A percentile compares a stretch with the other conserved stretches of the same genome.
phyloP scores from a whole-genome alignment of 2,888 invertebrate genomes.

The Mythimna pallens region DNA sequence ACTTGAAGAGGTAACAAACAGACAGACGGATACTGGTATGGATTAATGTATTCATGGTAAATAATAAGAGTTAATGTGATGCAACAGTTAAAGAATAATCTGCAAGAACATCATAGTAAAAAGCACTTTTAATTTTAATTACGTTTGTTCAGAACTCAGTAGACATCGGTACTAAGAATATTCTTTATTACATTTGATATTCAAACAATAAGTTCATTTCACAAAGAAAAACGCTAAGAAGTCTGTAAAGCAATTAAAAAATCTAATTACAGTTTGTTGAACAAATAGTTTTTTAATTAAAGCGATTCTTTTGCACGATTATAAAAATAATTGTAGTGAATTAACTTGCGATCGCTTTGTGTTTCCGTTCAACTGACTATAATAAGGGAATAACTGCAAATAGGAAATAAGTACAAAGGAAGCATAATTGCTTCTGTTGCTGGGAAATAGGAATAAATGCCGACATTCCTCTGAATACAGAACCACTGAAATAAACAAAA shows the following conservation, averaged over 20 bases:
- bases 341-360: not conserved
- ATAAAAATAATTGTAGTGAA: conserved; percentile 14
- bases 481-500: too few relatives aligned
- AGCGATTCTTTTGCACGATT: not conserved
- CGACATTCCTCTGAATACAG: not conserved
- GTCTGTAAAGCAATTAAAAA: conserved; percentile 28
- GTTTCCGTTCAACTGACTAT: conserved; percentile 4
- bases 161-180: not conserved
- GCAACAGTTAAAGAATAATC: not conserved
- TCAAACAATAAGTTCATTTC: conserved; percentile 17
- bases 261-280: conserved; percentile 12
- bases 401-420: conserved; percentile 2
- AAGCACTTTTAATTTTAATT: conserved; percentile 1
- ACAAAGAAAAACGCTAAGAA: conserved; percentile 3
- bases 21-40: too few relatives aligned
- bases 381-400: conserved; percentile 2
- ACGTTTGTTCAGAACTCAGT: conserved; percentile 11
- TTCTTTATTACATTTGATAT: conserved; percentile 22
- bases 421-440: not conserved
- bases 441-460: not conserved
- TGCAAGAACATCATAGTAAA: not conserved
- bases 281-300: conserved; percentile 16
- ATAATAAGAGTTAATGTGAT: too few relatives aligned
- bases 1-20: too few relatives aligned
- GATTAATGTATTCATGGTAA: not conserved